Evolutionary conservation across 2,797 vertebrate species (phyloP).

Genomic region (Dipus sagitta): DNA sequence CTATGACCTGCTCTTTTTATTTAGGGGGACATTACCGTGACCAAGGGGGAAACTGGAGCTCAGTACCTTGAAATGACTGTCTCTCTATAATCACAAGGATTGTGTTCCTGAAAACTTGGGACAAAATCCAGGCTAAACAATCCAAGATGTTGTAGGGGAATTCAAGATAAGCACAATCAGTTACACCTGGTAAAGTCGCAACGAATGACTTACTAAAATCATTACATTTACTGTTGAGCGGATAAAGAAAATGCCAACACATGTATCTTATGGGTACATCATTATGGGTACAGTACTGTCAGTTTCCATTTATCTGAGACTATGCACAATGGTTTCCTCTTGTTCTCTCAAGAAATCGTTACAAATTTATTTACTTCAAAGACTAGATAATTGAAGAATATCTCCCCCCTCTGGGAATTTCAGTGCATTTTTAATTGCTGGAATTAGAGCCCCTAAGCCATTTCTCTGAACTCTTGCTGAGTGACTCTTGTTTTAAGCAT

Average conservation of each 20-base stretch:
- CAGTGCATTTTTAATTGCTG: slow-evolving; percentile 64
- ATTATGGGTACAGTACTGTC: not conserved
- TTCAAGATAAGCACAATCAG: not conserved
- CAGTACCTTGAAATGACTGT: not conserved
- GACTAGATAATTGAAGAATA: slow-evolving; percentile 32
- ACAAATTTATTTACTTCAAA: slow-evolving; percentile 18
- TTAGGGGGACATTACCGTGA: not conserved
- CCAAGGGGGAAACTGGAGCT: not conserved
- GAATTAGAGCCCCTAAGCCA: slow-evolving; percentile 5
- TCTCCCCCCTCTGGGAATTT: not conserved
- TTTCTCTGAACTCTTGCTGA: slow-evolving; percentile 51
- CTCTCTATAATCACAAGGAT: not conserved
- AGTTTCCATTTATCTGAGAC: slow-evolving; percentile 32
- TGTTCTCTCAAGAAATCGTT: slow-evolving; percentile 38
- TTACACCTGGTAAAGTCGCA: not conserved
- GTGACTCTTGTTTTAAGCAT: slow-evolving; percentile 57
- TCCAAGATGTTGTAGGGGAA: not conserved
- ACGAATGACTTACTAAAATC: not conserved
- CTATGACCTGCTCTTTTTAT: not conserved
- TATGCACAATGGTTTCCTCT: slow-evolving; percentile 12
- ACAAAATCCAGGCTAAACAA: slow-evolving; percentile 12
- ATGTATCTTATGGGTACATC: not conserved
- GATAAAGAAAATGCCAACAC: slow-evolving; percentile 2
- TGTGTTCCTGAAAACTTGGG: not conserved
- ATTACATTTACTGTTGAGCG: not conserved